Conservation (phyloP, 64 coral and sea anemone genomes). For the Astreopora myriophthalma region DNA sequence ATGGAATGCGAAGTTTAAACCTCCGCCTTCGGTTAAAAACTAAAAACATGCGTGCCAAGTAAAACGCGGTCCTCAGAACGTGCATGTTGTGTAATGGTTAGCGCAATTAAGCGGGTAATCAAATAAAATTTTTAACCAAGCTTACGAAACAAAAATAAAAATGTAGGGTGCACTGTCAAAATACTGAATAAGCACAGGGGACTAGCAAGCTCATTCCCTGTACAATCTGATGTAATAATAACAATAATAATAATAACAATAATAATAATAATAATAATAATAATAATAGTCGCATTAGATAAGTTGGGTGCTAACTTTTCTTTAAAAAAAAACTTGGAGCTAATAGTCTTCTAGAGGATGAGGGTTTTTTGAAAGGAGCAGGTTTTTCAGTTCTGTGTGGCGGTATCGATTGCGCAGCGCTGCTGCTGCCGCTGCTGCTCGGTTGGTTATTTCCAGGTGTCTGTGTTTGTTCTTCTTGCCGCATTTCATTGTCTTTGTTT, state of each 20-base stretch:
- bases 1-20: too few species aligned
- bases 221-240: neutral
- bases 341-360: neutral
- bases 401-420: neutral
- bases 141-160: neutral
- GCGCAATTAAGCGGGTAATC: too few species aligned
- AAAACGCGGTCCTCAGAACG: too few species aligned
- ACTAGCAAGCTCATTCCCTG: neutral
- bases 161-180: neutral
- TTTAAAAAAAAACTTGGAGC: constrained; percentile 21
- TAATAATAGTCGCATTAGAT: neutral
- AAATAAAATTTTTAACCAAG: too few species aligned
- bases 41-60: too few species aligned
- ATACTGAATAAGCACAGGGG: too few species aligned
- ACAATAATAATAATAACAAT: neutral
- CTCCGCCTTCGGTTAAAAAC: too few species aligned
- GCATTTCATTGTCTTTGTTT: neutral
- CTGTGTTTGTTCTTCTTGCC: neutral
- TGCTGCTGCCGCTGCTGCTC: neutral
- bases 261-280: neutral
- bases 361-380: neutral
- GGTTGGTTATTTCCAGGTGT: neutral
- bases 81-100: too few species aligned
- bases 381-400: neutral
- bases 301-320: neutral